Conservation (phyloP, 2,113 vertebrate genomes). For the Ceyx melanurus region DNA sequence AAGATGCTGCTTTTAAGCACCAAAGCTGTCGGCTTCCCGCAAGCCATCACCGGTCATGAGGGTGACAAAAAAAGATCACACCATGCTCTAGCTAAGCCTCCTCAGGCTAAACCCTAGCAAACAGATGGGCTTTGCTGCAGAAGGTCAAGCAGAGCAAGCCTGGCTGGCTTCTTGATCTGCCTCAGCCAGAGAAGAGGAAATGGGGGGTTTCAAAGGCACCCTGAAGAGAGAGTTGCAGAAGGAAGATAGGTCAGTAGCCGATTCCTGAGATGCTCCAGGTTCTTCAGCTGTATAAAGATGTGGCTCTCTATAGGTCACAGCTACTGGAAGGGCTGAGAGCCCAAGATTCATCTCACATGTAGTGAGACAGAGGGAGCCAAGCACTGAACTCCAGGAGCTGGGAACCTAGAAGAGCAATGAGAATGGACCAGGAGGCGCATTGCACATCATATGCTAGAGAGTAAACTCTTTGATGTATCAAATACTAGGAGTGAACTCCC, state of each 20-base stretch:
- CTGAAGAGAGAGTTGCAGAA: not conserved
- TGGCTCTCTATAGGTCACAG: not conserved
- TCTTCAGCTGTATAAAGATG: not conserved
- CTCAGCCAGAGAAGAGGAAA: not conserved
- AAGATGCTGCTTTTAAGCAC: not conserved
- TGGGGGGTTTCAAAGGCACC: not conserved
- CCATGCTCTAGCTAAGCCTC: constrained; percentile 53
- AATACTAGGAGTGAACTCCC: not conserved
- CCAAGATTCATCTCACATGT: not conserved
- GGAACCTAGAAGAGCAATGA: not conserved
- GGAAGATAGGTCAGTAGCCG: not conserved
- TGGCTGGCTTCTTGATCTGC: not conserved
- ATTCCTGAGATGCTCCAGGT: not conserved
- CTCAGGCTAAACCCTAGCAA: constrained; percentile 61
- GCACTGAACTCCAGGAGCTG: not conserved
- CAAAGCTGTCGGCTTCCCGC: not conserved
- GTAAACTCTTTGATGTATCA: not conserved
- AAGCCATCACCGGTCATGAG: not conserved
- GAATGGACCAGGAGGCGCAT: rapidly evolving
- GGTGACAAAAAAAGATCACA: constrained; percentile 52
- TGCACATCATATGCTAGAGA: rapidly evolving
- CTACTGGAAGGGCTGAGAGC: not conserved
- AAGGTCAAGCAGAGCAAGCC: constrained; percentile 49
- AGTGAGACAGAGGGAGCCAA: not conserved
- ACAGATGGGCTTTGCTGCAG: constrained; percentile 24